These are phyloP conservation scores for Astyanax mexicanus DNA, from an alignment of 2,797 vertebrate genomes.

Conservation along the genomic window DNA sequence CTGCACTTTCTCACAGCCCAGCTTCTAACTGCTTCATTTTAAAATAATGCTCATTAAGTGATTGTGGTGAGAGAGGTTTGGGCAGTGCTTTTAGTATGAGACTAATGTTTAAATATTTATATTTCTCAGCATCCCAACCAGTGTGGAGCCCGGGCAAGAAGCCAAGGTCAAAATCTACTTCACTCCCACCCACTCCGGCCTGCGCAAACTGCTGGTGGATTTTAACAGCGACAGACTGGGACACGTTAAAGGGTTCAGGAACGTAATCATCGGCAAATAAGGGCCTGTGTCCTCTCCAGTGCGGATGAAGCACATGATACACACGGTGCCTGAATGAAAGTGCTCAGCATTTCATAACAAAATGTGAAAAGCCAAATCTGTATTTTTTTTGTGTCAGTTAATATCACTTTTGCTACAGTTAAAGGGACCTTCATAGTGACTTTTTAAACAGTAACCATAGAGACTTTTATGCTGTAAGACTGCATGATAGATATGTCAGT, in stretches of 20 bases:
- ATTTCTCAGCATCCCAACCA: constrained; percentile 64
- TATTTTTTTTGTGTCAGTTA: constrained; percentile 14
- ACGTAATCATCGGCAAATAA: constrained; percentile 86
- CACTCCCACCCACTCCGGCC: constrained; percentile 79
- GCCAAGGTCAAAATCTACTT: constrained; percentile 86
- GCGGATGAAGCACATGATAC: neutral
- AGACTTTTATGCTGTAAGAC: neutral
- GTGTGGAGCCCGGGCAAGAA: constrained; percentile 80
- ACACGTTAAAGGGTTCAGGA: constrained; percentile 89
- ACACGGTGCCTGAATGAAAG: constrained; percentile 43
- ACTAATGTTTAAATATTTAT: constrained; percentile 66
- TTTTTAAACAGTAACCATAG: neutral
- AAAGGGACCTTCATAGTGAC: neutral
- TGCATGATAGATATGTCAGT: neutral
- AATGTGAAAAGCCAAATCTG: constrained; percentile 46
- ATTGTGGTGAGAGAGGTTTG: neutral
- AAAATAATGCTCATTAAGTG: neutral
- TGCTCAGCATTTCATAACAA: constrained; percentile 40
- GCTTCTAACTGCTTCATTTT: neutral
- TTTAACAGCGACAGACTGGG: constrained; percentile 88
- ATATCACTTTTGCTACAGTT: neutral
- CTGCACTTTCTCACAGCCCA: neutral
- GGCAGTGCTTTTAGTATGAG: constrained; percentile 10
- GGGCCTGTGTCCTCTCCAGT: neutral
- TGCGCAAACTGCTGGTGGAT: constrained; percentile 89